These are phyloP conservation scores for Drosophila yooni DNA, from an alignment of 2,888 invertebrate genomes.

Conservation along the genomic window DNA sequence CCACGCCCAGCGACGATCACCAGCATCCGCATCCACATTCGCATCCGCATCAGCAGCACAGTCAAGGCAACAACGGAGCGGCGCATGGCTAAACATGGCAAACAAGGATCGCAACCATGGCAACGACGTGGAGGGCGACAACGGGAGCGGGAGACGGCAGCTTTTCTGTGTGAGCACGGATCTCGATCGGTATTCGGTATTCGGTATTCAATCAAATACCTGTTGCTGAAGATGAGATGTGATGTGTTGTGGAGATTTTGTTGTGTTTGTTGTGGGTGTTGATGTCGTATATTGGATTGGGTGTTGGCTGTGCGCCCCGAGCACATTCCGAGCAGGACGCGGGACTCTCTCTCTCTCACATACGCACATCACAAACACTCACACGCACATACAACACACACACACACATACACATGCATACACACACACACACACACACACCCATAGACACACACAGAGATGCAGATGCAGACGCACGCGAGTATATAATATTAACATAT, in stretches of 20 bases:
- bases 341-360: background rate
- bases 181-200: constrained; percentile 10
- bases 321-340: background rate
- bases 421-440: background rate
- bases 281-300: constrained; percentile 5
- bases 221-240: constrained; percentile 12
- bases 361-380: background rate
- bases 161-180: constrained; percentile 13
- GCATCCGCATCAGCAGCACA: constrained; percentile 58
- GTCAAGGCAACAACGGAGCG: constrained; percentile 69
- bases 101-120: constrained; percentile 7
- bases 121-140: constrained; percentile 26
- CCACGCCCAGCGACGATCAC: constrained; percentile 86
- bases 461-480: constrained; percentile 18
- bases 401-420: background rate
- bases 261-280: constrained; percentile 3
- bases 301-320: constrained; percentile 9
- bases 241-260: constrained; percentile 8
- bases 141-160: constrained; percentile 17
- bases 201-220: constrained; percentile 6
- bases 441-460: constrained; percentile 7
- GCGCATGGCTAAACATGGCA: constrained; percentile 76
- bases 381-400: background rate
- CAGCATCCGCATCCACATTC: constrained; percentile 54
- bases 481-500: constrained; percentile 39